Conservation (phyloP, 2,113 vertebrate species). For the Ptyas mucosa region DNA sequence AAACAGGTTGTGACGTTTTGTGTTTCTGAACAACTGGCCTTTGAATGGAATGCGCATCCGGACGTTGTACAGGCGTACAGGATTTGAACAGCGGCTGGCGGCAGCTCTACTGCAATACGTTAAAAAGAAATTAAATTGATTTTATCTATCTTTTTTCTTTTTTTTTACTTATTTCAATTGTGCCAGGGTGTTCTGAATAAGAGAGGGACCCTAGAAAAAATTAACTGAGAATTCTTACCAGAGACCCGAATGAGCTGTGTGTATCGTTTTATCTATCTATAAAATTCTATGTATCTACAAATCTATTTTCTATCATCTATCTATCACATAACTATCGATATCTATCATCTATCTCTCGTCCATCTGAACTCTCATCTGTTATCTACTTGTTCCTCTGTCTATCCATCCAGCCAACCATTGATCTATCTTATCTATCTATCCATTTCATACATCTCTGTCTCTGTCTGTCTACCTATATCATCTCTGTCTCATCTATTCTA, state of each 20-base stretch:
- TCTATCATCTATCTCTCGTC: neutral
- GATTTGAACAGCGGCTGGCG: neutral
- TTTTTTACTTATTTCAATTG: neutral
- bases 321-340: neutral
- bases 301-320: no score
- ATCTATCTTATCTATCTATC: no score
- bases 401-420: neutral
- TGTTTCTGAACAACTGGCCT: neutral
- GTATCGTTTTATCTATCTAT: no score
- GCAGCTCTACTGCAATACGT: neutral
- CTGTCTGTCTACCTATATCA: no score
- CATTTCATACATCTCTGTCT: no score
- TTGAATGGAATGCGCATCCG: neutral
- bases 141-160: neutral
- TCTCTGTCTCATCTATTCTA: no score
- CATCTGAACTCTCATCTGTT: neutral
- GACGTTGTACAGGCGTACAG: neutral
- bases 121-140: neutral
- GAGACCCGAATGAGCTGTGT: neutral
- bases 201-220: neutral
- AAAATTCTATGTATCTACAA: no score
- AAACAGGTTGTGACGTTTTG: neutral
- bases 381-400: neutral
- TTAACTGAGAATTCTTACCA: neutral
- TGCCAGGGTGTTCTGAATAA: neutral